Conservation (phyloP, 2,888 invertebrate genomes). For the Vesta saturnalis region DNA sequence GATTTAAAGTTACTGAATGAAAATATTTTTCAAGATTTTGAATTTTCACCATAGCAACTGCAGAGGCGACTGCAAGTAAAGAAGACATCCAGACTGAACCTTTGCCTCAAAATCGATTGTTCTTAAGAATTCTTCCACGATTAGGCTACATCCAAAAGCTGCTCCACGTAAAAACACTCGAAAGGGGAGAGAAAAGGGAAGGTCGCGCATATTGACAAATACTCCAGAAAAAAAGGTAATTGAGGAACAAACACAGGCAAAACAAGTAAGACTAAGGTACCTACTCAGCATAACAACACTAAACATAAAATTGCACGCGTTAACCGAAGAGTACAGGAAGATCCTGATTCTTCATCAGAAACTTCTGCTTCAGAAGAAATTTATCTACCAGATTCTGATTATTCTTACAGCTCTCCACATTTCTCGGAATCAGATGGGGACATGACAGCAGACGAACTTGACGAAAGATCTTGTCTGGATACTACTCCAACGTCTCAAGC, state of each 20-base stretch:
- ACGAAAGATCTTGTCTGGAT: too few relatives aligned
- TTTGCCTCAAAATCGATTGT: too few relatives aligned
- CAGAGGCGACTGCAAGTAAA: neutral
- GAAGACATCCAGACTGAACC: neutral
- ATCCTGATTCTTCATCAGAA: slow-evolving; percentile 2
- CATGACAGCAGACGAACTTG: too few relatives aligned
- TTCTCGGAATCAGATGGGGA: too few relatives aligned
- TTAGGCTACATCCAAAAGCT: neutral
- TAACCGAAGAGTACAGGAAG: too few relatives aligned
- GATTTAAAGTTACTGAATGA: too few relatives aligned
- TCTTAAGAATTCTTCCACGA: neutral
- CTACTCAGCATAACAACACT: neutral
- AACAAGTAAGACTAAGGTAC: too few relatives aligned
- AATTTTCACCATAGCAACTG: slow-evolving; percentile 3
- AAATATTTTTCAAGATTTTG: slow-evolving; percentile 5
- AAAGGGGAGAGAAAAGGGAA: too few relatives aligned
- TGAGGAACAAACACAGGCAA: neutral
- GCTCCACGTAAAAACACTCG: neutral
- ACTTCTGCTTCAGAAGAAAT: too few relatives aligned
- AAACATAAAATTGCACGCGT: neutral
- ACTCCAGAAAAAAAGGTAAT: slow-evolving; percentile 4
- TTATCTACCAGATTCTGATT: neutral
- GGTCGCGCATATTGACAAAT: slow-evolving; percentile 5
- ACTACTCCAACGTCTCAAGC: too few relatives aligned
- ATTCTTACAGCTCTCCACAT: too few relatives aligned